Evolutionary conservation across 2,888 invertebrate genomes (phyloP).

Genomic region (Eutolmus rufibarbis): DNA sequence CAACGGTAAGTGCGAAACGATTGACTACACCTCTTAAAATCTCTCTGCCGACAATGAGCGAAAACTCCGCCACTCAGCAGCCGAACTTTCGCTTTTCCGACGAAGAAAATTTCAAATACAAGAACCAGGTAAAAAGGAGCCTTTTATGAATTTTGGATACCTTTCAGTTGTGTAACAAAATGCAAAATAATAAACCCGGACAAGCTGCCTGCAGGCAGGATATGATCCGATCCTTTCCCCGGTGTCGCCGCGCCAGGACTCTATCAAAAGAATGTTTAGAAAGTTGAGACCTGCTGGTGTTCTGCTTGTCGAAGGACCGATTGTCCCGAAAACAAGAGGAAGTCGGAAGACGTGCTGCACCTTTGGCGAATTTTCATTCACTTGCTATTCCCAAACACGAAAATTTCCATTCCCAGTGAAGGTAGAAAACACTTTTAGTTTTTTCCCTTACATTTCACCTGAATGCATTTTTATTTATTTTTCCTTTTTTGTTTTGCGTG

Average conservation of each 20-base stretch:
- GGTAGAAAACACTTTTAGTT: background rate
- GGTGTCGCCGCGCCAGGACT: background rate
- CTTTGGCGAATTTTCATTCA: constrained; percentile 14
- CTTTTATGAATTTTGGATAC: background rate
- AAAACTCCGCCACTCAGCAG: background rate
- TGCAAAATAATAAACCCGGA: constrained; percentile 36
- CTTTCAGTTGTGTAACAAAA: constrained; percentile 15
- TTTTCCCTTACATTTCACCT: background rate
- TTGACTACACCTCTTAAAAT: background rate
- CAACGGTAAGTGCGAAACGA: constrained; percentile 19
- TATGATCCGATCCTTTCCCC: background rate
- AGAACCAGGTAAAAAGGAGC: background rate
- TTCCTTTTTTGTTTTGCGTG: background rate
- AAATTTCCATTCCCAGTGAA: background rate
- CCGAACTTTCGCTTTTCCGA: background rate
- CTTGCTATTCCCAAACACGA: background rate
- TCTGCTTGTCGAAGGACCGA: background rate
- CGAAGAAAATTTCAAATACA: background rate
- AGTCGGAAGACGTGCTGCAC: constrained; percentile 4
- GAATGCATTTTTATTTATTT: background rate
- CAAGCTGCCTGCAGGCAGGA: background rate
- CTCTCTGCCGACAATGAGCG: background rate
- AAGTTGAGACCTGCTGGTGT: constrained; percentile 33
- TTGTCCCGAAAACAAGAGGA: background rate
- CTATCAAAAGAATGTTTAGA: constrained; percentile 35